Evolutionary conservation across 2,113 vertebrate species (phyloP).

Genomic region (Nycticorax nycticorax): DNA sequence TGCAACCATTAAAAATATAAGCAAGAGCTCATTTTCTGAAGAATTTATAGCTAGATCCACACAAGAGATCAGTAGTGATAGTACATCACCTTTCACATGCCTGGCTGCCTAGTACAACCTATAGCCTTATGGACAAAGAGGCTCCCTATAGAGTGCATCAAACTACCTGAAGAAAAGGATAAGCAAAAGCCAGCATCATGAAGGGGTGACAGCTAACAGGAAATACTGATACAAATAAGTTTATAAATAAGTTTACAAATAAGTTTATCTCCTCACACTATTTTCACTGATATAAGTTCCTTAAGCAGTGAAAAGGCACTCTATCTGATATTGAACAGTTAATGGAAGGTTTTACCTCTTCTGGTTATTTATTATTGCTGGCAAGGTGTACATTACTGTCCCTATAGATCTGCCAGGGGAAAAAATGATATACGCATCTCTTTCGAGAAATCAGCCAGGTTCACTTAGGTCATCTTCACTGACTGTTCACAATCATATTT

Average conservation of each 20-base stretch:
- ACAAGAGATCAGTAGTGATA: neutral
- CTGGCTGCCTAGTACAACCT: neutral
- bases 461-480: neutral
- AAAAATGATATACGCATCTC: neutral
- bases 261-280: neutral
- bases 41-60: neutral
- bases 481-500: neutral
- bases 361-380: neutral
- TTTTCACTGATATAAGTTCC: neutral
- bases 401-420: neutral
- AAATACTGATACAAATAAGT: neutral
- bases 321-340: neutral
- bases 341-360: neutral
- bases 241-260: neutral
- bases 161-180: neutral
- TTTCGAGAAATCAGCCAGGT: neutral
- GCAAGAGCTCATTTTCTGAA: neutral
- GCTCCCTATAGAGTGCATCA: neutral
- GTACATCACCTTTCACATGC: neutral
- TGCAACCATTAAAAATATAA: neutral
- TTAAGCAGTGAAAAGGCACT: neutral
- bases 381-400: neutral
- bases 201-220: neutral
- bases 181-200: neutral
- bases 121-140: neutral